phyloP scores from a whole-genome alignment of 1,140 invertebrate genomes.

The Drosophila ficusphila region DNA sequence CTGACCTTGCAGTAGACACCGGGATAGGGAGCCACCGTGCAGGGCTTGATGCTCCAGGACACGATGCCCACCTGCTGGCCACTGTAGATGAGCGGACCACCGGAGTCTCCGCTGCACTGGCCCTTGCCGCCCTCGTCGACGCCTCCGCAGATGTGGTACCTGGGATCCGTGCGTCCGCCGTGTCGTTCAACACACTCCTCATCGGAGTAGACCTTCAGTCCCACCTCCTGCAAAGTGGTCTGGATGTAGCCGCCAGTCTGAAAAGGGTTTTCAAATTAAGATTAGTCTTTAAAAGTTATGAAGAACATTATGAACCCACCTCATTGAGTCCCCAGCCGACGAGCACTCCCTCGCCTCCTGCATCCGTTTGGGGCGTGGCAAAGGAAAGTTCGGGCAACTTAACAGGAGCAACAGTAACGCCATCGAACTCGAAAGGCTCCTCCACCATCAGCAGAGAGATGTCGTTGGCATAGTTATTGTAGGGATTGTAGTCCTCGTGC shows the following conservation, averaged over 20 bases:
- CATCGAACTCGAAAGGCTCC: constrained; percentile 56
- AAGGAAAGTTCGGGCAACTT: constrained; percentile 45
- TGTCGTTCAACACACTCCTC: constrained; percentile 71
- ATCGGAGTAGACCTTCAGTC: constrained; percentile 79
- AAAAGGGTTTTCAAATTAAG: background rate
- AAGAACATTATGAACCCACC: constrained; percentile 28
- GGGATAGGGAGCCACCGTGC: constrained; percentile 82
- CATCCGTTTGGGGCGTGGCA: constrained; percentile 54
- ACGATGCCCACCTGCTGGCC: constrained; percentile 83
- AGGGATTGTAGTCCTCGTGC: constrained; percentile 70
- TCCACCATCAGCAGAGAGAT: constrained; percentile 61
- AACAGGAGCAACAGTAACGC: constrained; percentile 60
- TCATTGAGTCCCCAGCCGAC: constrained; percentile 79
- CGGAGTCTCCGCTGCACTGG: constrained; percentile 85
- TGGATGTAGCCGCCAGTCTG: constrained; percentile 80
- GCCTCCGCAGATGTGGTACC: constrained; percentile 84
- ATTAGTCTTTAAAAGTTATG: background rate
- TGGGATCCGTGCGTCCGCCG: constrained; percentile 43
- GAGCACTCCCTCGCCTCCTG: constrained; percentile 57
- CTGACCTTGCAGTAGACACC: constrained; percentile 85
- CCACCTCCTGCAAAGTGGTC: constrained; percentile 76
- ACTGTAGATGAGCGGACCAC: constrained; percentile 83
- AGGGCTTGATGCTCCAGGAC: constrained; percentile 84
- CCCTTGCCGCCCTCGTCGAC: constrained; percentile 84
- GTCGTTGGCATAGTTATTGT: constrained; percentile 72